Evolutionary conservation across 1,140 invertebrate species (phyloP), one percentile per base, ranked within the genome.

Genomic region (Caenorhabditis latens): DNA sequence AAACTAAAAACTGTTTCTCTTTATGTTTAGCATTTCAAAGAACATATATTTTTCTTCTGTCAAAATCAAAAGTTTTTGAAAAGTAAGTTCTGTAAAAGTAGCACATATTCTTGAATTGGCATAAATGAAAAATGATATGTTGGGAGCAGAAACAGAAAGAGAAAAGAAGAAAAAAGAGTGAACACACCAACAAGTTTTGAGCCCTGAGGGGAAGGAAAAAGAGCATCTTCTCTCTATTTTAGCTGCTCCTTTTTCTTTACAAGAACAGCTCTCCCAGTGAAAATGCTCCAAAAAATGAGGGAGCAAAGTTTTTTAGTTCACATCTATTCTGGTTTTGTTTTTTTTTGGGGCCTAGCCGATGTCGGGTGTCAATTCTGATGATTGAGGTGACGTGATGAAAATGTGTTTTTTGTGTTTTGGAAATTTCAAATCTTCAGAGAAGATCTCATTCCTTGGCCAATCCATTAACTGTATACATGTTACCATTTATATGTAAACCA

Each of bases 91-190:
- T 32, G 32, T 32, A 32, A 32, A 32, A 32, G 32, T 32, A 32
- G 32, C 50, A 53, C 50, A 53, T 53, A 16, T 16, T 13, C 57
- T 7, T 7, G n/a, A 19, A 65, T 8, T 8, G 11, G 40, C 40
- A 46, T 71, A 71, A 71, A 71, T 71, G 65, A 71, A 46, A 71
- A 71, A 46, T 71, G 65, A 71, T 71, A 42, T 71, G 40, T 71
- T 53, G 16, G 50, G 65, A 32, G n/a, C 6, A n/a, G 19, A 58
- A 19, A 4, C 61, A 32, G 24, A 13, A 24, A 24, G 32, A 71
- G 42, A 71, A 42, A 43, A 43, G 9, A 5, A 14, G 16, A 24
- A n/a, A 13, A 40, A 9, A 13, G 40, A 16, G 65, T 43, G 16
- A 71, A 71, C 21, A 43, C 13, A 71, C 32, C 32, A 67, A 53